Evolutionary conservation across 2,797 vertebrate species (phyloP).

Genomic region (Enteromius trimaculatus): DNA sequence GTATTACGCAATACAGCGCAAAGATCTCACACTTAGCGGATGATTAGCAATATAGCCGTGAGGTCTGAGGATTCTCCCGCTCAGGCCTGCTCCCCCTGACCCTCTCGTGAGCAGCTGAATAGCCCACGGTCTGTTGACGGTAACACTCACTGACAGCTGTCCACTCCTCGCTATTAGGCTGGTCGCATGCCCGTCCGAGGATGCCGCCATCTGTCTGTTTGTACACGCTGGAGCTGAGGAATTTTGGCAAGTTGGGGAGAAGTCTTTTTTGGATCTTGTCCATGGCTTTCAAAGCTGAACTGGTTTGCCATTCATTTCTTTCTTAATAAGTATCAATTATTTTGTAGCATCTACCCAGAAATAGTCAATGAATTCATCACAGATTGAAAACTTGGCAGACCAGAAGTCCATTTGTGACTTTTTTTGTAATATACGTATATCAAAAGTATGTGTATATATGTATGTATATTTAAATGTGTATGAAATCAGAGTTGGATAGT

Average conservation of each 20-base stretch:
- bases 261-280: not conserved
- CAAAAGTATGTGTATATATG: too few species aligned
- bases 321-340: not conserved
- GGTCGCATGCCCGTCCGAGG: slow-evolving; percentile 49
- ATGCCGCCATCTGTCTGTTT: slow-evolving; percentile 57
- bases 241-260: slow-evolving; percentile 17
- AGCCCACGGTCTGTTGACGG: slow-evolving; percentile 51
- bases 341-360: not conserved
- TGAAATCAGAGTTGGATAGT: too few species aligned
- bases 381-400: not conserved
- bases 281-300: not conserved
- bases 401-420: not conserved
- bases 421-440: not conserved
- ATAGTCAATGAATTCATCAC: not conserved
- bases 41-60: slow-evolving; percentile 7
- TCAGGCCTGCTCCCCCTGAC: not conserved
- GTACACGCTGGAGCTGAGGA: slow-evolving; percentile 29
- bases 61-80: slow-evolving; percentile 33
- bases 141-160: slow-evolving; percentile 57
- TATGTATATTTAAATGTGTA: too few species aligned
- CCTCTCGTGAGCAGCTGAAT: slow-evolving; percentile 53
- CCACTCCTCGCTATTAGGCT: slow-evolving; percentile 55
- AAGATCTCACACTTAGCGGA: slow-evolving; percentile 17
- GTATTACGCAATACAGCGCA: slow-evolving; percentile 8
- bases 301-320: not conserved